A percentile compares a stretch with the other conserved stretches of the same genome.
These are phyloP conservation scores for Lycophotia porphyrea DNA, from an alignment of 2,888 invertebrate genomes.

Conservation along the genomic window DNA sequence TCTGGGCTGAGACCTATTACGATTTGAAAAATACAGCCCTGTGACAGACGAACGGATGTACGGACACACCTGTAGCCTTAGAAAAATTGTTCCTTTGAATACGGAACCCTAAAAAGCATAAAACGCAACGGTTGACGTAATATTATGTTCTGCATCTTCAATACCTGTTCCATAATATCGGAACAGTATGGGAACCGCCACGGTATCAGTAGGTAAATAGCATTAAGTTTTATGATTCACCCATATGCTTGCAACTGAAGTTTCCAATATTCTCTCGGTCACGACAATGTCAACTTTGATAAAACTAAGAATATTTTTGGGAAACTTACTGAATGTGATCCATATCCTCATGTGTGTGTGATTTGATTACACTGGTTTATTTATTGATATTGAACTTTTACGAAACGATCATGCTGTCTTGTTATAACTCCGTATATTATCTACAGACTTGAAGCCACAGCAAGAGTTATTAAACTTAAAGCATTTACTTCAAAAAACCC, in stretches of 20 bases:
- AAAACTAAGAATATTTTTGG: slow-evolving; percentile 45
- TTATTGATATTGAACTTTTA: not conserved
- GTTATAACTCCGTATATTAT: slow-evolving; percentile 1
- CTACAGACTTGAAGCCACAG: not conserved
- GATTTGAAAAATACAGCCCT: not conserved
- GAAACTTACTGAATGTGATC: slow-evolving; percentile 5
- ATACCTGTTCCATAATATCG: slow-evolving; percentile 36
- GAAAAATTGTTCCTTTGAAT: not conserved
- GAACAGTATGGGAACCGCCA: slow-evolving; percentile 43
- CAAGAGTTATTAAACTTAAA: not conserved
- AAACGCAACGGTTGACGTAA: slow-evolving; percentile 33
- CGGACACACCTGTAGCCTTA: not conserved
- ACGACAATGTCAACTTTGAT: slow-evolving; percentile 46
- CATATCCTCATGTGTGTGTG: not conserved
- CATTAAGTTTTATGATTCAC: slow-evolving; percentile 70
- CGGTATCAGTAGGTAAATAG: slow-evolving; percentile 65
- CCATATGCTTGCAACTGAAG: slow-evolving; percentile 65
- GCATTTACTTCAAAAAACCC: not conserved
- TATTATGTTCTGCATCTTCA: slow-evolving; percentile 42
- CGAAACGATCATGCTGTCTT: not conserved
- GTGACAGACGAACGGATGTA: not conserved
- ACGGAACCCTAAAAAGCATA: slow-evolving; percentile 14
- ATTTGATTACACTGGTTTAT: not conserved
- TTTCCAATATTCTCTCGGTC: slow-evolving; percentile 46
- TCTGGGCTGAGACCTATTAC: not conserved